Evolutionary conservation across 2,888 invertebrate species (phyloP).

Genomic region (Tridacna gigas): DNA sequence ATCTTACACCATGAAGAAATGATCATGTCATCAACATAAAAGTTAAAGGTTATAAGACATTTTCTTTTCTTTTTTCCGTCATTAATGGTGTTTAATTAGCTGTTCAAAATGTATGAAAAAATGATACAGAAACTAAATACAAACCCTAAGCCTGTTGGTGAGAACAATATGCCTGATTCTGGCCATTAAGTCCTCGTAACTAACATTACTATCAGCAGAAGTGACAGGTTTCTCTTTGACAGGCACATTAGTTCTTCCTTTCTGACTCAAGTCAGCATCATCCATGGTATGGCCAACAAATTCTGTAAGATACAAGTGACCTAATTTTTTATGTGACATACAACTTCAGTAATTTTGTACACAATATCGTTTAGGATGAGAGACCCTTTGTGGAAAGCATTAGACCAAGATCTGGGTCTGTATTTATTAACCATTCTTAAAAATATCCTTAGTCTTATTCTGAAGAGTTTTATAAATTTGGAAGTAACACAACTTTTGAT

Average conservation of each 20-base stretch:
- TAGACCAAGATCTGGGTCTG: not conserved
- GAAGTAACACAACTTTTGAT: too few species aligned
- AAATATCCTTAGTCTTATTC: not conserved
- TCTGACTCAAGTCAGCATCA: constrained; percentile 71
- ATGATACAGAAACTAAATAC: constrained; percentile 26
- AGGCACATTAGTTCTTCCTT: constrained; percentile 69
- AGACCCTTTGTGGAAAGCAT: too few species aligned
- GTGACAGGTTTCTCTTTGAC: constrained; percentile 60
- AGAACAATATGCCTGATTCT: constrained; percentile 83
- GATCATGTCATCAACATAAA: too few species aligned
- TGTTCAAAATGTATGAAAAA: too few species aligned
- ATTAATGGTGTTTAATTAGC: too few species aligned
- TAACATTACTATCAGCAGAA: constrained; percentile 72
- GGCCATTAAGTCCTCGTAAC: constrained; percentile 83
- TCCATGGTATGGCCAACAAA: constrained; percentile 82
- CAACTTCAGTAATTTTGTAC: too few species aligned
- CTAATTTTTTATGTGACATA: too few species aligned
- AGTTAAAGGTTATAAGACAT: too few species aligned
- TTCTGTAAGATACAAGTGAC: constrained; percentile 60
- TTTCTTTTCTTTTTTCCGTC: too few species aligned
- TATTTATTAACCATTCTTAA: not conserved
- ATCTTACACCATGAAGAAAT: too few species aligned
- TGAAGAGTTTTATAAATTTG: not conserved
- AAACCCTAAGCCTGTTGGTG: constrained; percentile 82
- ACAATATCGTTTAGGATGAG: too few species aligned